These are phyloP conservation scores for Passer montanus DNA, from an alignment of 2,113 vertebrate species.

Conservation along the genomic window DNA sequence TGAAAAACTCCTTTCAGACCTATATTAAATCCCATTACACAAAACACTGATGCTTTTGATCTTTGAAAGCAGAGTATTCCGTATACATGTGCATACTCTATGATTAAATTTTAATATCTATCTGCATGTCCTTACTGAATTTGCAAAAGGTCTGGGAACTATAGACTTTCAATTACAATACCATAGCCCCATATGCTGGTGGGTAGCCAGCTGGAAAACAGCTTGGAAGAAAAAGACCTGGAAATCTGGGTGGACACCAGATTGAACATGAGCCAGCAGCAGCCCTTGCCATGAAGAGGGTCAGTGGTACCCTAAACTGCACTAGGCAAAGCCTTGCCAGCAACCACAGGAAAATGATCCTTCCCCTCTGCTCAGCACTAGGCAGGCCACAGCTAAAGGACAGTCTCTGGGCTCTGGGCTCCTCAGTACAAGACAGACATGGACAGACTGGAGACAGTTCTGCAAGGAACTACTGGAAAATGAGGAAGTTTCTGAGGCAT, in stretches of 20 bases:
- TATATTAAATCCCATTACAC: not conserved
- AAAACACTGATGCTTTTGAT: not conserved
- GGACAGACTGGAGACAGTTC: not conserved
- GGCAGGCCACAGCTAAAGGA: not conserved
- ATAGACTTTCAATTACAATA: not conserved
- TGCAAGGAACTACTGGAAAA: not conserved
- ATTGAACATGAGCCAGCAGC: not conserved
- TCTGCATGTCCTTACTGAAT: not conserved
- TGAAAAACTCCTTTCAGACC: not conserved
- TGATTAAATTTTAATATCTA: not conserved
- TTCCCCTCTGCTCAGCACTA: not conserved
- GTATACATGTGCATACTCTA: not conserved
- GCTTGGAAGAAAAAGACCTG: not conserved
- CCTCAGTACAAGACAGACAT: not conserved
- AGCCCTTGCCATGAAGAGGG: not conserved
- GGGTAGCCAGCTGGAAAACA: not conserved
- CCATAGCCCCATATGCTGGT: not conserved
- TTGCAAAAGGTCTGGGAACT: not conserved
- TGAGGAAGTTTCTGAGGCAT: no score
- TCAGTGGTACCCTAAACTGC: not conserved
- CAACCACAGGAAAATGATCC: not conserved
- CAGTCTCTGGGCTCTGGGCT: not conserved
- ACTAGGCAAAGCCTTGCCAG: rapidly evolving
- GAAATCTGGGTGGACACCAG: rapidly evolving
- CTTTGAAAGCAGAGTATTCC: not conserved